Percentiles rank a stretch among this genome's conserved stretches.
phyloP scores from a whole-genome alignment of 2,888 invertebrate species.

The Tuta absoluta region DNA sequence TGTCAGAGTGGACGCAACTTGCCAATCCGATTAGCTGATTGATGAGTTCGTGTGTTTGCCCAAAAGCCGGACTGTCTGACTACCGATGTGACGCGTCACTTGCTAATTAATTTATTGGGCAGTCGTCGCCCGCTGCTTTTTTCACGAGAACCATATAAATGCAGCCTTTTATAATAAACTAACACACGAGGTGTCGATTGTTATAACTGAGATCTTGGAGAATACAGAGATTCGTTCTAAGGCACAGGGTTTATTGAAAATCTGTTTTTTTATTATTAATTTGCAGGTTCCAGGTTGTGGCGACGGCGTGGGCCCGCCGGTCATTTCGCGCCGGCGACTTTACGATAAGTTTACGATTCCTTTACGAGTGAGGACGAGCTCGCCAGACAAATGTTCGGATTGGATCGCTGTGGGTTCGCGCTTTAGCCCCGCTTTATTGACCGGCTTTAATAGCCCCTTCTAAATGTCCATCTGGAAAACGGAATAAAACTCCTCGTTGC shows the following conservation, averaged over 20 bases:
- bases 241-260: too few species aligned
- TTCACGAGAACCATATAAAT: too few species aligned
- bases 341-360: constrained; percentile 19
- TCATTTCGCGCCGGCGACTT: constrained; percentile 3
- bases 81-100: neutral
- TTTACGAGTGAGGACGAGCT: constrained; percentile 15
- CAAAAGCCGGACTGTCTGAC: too few species aligned
- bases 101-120: neutral
- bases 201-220: too few species aligned
- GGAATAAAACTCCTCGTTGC: constrained; percentile 5
- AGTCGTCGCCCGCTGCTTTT: neutral
- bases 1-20: constrained; percentile 13
- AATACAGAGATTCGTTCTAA: too few species aligned
- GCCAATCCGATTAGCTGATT: constrained; percentile 24
- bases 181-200: too few species aligned
- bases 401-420: constrained; percentile 12
- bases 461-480: constrained; percentile 9
- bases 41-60: constrained; percentile 22
- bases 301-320: neutral
- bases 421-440: constrained; percentile 18
- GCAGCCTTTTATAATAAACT: too few species aligned
- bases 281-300: neutral
- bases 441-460: constrained; percentile 18
- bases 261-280: neutral
- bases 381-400: constrained; percentile 13